These are phyloP conservation scores for Syrphus vitripennis DNA, from an alignment of 2,888 invertebrate species.

Conservation along the genomic window DNA sequence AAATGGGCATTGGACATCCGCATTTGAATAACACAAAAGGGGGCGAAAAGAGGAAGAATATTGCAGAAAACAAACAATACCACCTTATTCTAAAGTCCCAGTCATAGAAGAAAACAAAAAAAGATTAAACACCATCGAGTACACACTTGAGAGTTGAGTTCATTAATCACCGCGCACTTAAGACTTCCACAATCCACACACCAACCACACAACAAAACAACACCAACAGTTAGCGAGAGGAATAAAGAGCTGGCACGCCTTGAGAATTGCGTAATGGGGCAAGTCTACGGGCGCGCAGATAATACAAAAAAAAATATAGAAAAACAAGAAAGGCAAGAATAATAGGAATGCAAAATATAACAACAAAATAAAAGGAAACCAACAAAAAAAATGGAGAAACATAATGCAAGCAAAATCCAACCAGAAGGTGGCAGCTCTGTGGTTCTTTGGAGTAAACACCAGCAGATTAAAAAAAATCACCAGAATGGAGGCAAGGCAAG, in stretches of 20 bases:
- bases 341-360: constrained; percentile 19
- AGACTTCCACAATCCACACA: background rate
- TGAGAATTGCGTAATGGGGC: constrained; percentile 45
- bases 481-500: background rate
- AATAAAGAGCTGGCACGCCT: constrained; percentile 26
- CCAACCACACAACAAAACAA: background rate
- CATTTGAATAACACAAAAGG: background rate
- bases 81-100: constrained; percentile 23
- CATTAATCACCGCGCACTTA: constrained; percentile 54
- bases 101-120: background rate
- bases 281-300: constrained; percentile 19
- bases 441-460: background rate
- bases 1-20: constrained; percentile 22
- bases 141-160: constrained; percentile 37
- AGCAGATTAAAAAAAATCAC: background rate
- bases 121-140: constrained; percentile 30
- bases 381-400: background rate
- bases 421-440: background rate
- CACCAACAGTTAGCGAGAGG: background rate
- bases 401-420: background rate
- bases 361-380: background rate
- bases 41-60: background rate
- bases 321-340: constrained; percentile 2
- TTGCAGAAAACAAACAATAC: background rate
- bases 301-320: background rate